These are phyloP conservation scores for Oenanthe melanoleuca DNA, from an alignment of 2,113 vertebrate species.

Conservation along the genomic window DNA sequence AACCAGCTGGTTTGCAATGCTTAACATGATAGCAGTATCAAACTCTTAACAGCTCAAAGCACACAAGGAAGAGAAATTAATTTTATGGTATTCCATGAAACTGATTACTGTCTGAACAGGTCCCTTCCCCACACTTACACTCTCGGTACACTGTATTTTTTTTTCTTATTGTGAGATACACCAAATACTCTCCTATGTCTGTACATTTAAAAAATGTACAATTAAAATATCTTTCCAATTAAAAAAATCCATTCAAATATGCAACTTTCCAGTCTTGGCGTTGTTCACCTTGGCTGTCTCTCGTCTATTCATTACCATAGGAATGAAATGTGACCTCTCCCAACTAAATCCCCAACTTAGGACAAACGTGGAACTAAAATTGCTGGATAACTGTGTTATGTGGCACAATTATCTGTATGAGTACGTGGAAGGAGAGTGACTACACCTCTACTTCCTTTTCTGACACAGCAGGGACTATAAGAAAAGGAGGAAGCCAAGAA, in stretches of 20 bases:
- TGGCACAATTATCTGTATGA: neutral
- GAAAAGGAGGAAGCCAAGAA: neutral
- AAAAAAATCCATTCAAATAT: neutral
- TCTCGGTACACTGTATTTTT: neutral
- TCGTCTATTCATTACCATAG: neutral
- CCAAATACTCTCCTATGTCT: neutral
- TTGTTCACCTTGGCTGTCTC: neutral
- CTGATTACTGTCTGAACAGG: neutral
- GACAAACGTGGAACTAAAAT: neutral
- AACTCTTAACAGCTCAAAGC: neutral
- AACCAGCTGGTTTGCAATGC: neutral
- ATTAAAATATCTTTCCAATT: neutral
- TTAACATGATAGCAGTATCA: neutral
- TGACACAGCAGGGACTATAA: neutral
- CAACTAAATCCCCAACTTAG: neutral
- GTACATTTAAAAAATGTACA: neutral
- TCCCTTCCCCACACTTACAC: neutral
- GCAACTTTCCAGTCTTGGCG: neutral
- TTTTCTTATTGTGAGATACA: neutral
- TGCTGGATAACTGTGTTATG: neutral
- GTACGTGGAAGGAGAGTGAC: neutral
- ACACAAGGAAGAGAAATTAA: neutral
- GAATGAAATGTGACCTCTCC: neutral
- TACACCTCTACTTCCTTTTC: neutral
- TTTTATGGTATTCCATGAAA: neutral